Base-by-base conservation (phyloP, 1,140 invertebrate genomes). In the Thereuonema tuberculata region DNA sequence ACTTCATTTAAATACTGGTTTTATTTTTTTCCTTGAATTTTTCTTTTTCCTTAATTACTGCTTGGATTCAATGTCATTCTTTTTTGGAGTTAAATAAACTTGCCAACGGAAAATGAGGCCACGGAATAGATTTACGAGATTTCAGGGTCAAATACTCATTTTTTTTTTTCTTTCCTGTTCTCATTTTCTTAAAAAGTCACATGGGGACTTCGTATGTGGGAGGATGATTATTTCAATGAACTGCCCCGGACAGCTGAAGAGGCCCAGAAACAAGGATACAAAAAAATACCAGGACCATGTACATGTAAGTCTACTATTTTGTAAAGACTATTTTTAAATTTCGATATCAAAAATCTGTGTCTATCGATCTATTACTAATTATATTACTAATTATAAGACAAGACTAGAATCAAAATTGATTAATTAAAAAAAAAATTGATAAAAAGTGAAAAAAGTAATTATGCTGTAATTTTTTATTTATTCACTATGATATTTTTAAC, bases 151-250 rank as follows among this genome's bases (percentile, higher is more conserved):
- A 37, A 37, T 37, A 9, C 31, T 37, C 17, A 37, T 9, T 37
- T 5, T 37, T 37, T n/a, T n/a, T n/a, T n/a, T n/a, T n/a, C n/a
- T n/a, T n/a, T n/a, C n/a, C n/a, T n/a, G n/a, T n/a, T n/a, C n/a
- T n/a, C n/a, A 54, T 47, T 54, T 9, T 23, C 17, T 29, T 28
- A 37, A 43, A 9, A 37, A 63, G 62, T 61, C 0, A 63, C 62
- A n/a, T 63, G 62, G 62, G 62, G 62, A 31, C 28, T 55, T 26
- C 53, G 53, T 2, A 55, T 55, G 53, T 55, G 53, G 53, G 53
- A 55, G 27, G 53, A 55, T 28, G 53, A 55, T 29, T 55, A 55
- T 21, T 55, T 55, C 28, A 55, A 55, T 21, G 53, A 55, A 55
- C 28, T 55, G 12, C 53, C 53, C 14, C 24, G 53, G 27, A 55